Percentiles rank a stretch among this genome's conserved stretches.
Conservation (phyloP, 2,888 invertebrate species). For the Drosophila fulvimacula region DNA sequence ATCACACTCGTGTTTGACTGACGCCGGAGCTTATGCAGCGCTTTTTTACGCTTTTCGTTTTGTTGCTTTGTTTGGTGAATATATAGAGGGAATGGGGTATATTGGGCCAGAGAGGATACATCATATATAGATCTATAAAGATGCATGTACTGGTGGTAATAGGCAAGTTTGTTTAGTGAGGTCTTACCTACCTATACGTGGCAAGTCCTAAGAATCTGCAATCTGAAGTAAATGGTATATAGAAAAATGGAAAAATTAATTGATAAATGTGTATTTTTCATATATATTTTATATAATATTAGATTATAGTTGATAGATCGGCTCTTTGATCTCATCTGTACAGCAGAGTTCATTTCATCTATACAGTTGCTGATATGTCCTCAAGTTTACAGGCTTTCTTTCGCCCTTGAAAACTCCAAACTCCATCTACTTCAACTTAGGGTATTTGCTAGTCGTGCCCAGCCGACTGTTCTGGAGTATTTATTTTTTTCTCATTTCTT, state of each 20-base stretch:
- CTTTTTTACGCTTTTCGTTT: slow-evolving; percentile 33
- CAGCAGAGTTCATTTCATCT: background rate
- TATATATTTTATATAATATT: background rate
- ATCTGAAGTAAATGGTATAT: too few species aligned
- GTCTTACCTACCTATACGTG: background rate
- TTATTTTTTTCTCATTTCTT: slow-evolving; percentile 30
- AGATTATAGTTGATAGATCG: background rate
- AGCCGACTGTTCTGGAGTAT: background rate
- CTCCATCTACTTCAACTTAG: background rate
- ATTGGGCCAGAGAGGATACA: background rate
- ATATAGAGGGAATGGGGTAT: background rate
- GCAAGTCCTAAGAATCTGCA: background rate
- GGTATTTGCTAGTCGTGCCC: slow-evolving; percentile 16
- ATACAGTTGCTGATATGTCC: background rate
- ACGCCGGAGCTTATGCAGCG: slow-evolving; percentile 58
- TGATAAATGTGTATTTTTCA: background rate
- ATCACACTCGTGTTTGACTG: slow-evolving; percentile 53
- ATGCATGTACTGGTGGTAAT: background rate
- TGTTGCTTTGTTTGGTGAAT: slow-evolving; percentile 19
- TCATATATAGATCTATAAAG: background rate
- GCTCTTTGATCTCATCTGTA: background rate
- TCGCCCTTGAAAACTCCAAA: background rate
- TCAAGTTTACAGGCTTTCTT: background rate
- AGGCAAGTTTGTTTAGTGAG: background rate
- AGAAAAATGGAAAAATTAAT: background rate